Percentiles rank a stretch among this genome's conserved stretches.
Conservation (phyloP, 2,888 invertebrate genomes). For the Pollenia amentaria region DNA sequence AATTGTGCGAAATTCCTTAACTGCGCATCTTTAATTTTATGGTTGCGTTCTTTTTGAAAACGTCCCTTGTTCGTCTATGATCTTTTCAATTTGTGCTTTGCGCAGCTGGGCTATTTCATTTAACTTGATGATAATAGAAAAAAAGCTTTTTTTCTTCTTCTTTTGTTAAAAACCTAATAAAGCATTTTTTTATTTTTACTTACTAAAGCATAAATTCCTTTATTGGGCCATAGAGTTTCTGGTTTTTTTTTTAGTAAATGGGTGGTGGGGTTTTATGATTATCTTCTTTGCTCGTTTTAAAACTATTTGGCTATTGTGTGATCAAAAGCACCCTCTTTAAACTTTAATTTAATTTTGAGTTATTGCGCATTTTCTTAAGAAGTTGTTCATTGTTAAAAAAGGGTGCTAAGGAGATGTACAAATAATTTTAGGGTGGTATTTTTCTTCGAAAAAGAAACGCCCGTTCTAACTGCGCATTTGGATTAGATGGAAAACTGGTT, state of each 20-base stretch:
- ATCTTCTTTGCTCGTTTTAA: slow-evolving; percentile 21
- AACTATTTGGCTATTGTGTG: slow-evolving; percentile 11
- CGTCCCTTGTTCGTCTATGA: not conserved
- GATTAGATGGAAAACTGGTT: slow-evolving; percentile 55
- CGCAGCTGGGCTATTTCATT: slow-evolving; percentile 62
- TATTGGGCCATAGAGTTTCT: slow-evolving; percentile 40
- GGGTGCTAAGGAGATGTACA: slow-evolving; percentile 10
- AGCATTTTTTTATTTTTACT: slow-evolving; percentile 21
- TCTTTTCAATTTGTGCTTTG: slow-evolving; percentile 16
- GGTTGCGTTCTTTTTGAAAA: slow-evolving; percentile 6
- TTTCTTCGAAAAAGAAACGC: slow-evolving; percentile 32
- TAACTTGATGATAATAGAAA: not conserved
- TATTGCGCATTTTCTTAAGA: slow-evolving; percentile 68
- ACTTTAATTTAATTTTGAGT: slow-evolving; percentile 28
- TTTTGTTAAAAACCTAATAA: not conserved
- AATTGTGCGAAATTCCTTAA: slow-evolving; percentile 67
- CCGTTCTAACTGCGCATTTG: slow-evolving; percentile 66
- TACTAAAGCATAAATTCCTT: slow-evolving; percentile 26
- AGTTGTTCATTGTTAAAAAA: not conserved
- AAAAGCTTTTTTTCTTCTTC: slow-evolving; percentile 58
- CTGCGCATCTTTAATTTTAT: slow-evolving; percentile 61
- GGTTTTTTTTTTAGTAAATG: slow-evolving; percentile 22
- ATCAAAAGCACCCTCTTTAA: slow-evolving; percentile 60
- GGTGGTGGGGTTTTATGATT: slow-evolving; percentile 66
- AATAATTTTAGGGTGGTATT: slow-evolving; percentile 56